phyloP scores from a whole-genome alignment of 1,140 invertebrate species.

The Helicoverpa zea region DNA sequence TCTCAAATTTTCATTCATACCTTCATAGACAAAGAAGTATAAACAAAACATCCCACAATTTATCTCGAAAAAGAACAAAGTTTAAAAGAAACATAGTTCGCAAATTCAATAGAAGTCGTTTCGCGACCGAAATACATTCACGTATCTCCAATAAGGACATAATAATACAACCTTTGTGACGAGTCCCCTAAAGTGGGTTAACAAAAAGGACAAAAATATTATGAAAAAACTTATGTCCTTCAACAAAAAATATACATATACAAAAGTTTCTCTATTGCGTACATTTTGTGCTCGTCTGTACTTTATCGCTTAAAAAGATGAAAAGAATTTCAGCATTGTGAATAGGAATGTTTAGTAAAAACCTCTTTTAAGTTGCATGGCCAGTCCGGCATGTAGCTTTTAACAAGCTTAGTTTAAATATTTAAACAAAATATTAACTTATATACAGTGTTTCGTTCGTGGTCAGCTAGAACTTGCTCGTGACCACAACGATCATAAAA shows the following conservation, averaged over 20 bases:
- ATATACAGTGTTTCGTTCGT: constrained; percentile 1
- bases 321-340: neutral
- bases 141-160: constrained; percentile 3
- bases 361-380: neutral
- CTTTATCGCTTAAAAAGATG: constrained; percentile 4
- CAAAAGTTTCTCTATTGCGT: neutral
- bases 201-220: constrained; percentile 1
- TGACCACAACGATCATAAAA: constrained; percentile 23
- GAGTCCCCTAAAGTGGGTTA: constrained; percentile 6
- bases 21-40: neutral
- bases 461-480: constrained; percentile 14
- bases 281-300: neutral
- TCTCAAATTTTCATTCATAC: too few species aligned
- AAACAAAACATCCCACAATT: neutral
- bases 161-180: constrained; percentile 25
- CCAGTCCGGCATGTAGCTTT: neutral
- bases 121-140: constrained; percentile 16
- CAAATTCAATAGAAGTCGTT: neutral
- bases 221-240: constrained; percentile 6
- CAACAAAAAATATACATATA: neutral
- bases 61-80: neutral
- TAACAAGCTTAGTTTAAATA: constrained; percentile 19
- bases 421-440: constrained; percentile 23
- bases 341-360: constrained; percentile 3
- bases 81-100: constrained; percentile 2